Evolutionary conservation across 2,113 vertebrate genomes (phyloP).

Genomic region (Neogale vison): DNA sequence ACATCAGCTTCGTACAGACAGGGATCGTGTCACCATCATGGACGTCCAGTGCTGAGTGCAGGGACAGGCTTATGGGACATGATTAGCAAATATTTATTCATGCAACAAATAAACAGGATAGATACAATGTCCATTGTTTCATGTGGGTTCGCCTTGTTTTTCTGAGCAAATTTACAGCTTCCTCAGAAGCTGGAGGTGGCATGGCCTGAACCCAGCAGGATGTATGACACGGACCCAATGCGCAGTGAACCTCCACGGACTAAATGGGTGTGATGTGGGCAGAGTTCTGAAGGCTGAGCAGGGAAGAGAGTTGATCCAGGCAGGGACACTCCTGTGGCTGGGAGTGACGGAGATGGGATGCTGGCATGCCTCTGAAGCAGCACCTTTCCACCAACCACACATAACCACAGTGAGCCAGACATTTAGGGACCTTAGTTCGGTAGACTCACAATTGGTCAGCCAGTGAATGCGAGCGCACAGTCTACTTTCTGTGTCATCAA

Average conservation of each 20-base stretch:
- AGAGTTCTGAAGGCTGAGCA: neutral
- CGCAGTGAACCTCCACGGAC: rapidly evolving
- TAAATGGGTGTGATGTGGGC: rapidly evolving
- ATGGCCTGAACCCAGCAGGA: neutral
- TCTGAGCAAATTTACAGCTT: neutral
- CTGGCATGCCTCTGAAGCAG: neutral
- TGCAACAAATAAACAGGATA: neutral
- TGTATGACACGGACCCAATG: neutral
- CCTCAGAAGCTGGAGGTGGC: neutral
- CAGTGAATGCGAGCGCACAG: neutral
- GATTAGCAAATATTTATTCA: neutral
- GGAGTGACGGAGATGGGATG: neutral
- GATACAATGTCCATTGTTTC: neutral
- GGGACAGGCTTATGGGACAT: neutral
- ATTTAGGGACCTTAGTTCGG: neutral
- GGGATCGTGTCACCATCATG: neutral
- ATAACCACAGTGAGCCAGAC: neutral
- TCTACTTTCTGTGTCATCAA: neutral
- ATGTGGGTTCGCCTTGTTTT: neutral
- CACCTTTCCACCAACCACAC: neutral
- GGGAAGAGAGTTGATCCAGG: neutral
- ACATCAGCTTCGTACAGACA: neutral
- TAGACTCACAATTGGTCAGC: neutral
- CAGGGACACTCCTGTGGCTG: neutral
- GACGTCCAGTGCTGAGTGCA: neutral